A percentile compares a stretch with the other conserved stretches of the same genome.
phyloP scores from a whole-genome alignment of 2,888 invertebrate species.

The Prosapia bicincta region DNA sequence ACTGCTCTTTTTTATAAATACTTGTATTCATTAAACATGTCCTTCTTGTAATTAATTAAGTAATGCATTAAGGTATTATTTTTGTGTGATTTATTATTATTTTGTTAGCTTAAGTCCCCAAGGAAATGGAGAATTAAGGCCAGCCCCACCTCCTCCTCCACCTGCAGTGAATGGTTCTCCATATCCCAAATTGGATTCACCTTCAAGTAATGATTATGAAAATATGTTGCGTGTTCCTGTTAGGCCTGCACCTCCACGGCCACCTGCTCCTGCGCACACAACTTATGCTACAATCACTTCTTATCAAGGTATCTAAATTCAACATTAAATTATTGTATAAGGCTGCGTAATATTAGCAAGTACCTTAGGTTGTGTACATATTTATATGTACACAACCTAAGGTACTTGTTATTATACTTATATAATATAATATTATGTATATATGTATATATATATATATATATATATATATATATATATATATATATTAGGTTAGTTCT shows the following conservation, averaged over 20 bases:
- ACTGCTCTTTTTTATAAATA: too few relatives aligned
- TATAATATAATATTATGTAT: too few relatives aligned
- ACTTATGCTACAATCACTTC: slow-evolving; percentile 39
- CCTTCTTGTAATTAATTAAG: too few relatives aligned
- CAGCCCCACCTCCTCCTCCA: slow-evolving; percentile 7
- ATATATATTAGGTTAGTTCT: too few relatives aligned
- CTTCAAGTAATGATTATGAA: slow-evolving; percentile 66
- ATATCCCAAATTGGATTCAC: slow-evolving; percentile 23
- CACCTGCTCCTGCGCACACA: slow-evolving; percentile 23
- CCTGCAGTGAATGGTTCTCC: slow-evolving; percentile 25
- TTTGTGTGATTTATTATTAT: slow-evolving; percentile 6
- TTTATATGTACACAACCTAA: background rate
- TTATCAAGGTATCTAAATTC: slow-evolving; percentile 41
- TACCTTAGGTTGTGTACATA: background rate
- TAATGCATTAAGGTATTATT: too few relatives aligned
- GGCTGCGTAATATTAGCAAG: slow-evolving; percentile 1
- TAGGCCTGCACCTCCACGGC: slow-evolving; percentile 37
- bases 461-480: too few relatives aligned
- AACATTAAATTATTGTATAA: too few relatives aligned
- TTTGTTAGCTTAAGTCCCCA: slow-evolving; percentile 34
- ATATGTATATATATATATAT: too few relatives aligned
- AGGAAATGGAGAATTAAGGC: slow-evolving; percentile 25
- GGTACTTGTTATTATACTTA: background rate
- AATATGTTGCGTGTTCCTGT: slow-evolving; percentile 47
- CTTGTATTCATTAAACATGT: too few relatives aligned